Evolutionary conservation across 1,140 invertebrate genomes (phyloP), one percentile per base, ranked within the genome.

Genomic region (Danaus plexippus): DNA sequence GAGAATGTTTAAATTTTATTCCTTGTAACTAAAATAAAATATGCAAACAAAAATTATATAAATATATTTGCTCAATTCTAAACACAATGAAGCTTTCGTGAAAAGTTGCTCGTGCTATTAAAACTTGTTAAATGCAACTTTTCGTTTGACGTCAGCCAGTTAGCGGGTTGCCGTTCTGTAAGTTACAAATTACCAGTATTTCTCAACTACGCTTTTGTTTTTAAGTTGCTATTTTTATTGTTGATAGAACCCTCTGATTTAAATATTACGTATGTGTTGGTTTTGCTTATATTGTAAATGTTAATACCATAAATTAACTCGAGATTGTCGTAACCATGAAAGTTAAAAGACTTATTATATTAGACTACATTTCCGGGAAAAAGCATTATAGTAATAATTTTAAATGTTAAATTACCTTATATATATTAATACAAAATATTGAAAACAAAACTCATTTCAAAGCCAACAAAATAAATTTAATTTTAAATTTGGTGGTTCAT

Each of bases 71-170:
- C 9, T 43, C 55, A 57, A 22, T 12, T 46, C 48, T 44, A 12
- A 43, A 44, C 9, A 56, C 54, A 57, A 57, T 57, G 49, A 44
- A 57, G 55, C 55, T 51, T 57, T 43, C 43, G 48, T 48, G 51
- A 52, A 54, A 54, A 50, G 52, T 60, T 48, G 52, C 48, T 54
- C 54, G 52, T 51, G 44, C 58, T 48, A 60, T 54, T 60, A 54
- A 54, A 60, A 51, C 47, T 60, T 54, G 52, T 18, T 43, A 51
- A 59, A 54, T 60, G 52, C 48, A 57, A 57, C 55, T 60, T 59
- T 59, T 54, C 48, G 32, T 59, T 53, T 59, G 52, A 53, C 43
- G 43, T 60, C 42, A 51, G 57, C 48, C 54, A 50, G 54, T 57
- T 57, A 49, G 54, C 47, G 54, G 18, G 22, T 32, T 57, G 48